Percentiles rank a stretch among this genome's conserved stretches.
Evolutionary conservation across 2,797 vertebrate species (phyloP).

Genomic region (Selene dorsalis): DNA sequence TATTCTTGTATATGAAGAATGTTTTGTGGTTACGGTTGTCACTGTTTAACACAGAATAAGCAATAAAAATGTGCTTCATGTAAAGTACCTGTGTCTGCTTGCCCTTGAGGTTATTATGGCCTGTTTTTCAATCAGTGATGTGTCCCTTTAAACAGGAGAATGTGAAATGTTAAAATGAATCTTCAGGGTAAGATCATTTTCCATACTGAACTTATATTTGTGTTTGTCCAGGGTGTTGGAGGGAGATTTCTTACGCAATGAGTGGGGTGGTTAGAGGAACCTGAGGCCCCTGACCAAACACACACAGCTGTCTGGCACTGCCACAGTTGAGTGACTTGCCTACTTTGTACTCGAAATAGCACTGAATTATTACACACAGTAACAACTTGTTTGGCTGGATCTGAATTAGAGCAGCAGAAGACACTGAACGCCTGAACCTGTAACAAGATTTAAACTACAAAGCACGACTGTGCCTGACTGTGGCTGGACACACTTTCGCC

Average conservation of each 20-base stretch:
- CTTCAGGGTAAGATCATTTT: neutral
- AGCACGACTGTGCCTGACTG: neutral
- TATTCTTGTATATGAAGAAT: constrained; percentile 74
- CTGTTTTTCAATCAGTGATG: neutral
- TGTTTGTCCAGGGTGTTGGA: neutral
- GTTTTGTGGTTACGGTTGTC: constrained; percentile 68
- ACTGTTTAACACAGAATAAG: constrained; percentile 69
- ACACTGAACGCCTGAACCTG: neutral
- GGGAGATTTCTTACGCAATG: constrained; percentile 4
- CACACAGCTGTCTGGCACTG: neutral
- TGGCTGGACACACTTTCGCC: neutral
- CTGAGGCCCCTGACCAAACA: constrained; percentile 11
- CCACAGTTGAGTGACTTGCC: neutral
- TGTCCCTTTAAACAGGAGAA: neutral
- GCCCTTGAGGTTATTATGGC: neutral
- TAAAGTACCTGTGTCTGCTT: neutral
- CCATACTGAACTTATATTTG: neutral
- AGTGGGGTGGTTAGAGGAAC: neutral
- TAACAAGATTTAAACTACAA: neutral
- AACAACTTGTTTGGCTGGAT: too few relatives aligned
- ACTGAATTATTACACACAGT: neutral
- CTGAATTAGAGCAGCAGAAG: too few relatives aligned
- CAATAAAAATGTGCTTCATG: constrained; percentile 72
- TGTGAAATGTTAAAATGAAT: neutral
- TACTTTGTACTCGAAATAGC: neutral